These are phyloP conservation scores for Zhuqinia jingwanae DNA, from an alignment of 2,888 invertebrate species.

Conservation along the genomic window DNA sequence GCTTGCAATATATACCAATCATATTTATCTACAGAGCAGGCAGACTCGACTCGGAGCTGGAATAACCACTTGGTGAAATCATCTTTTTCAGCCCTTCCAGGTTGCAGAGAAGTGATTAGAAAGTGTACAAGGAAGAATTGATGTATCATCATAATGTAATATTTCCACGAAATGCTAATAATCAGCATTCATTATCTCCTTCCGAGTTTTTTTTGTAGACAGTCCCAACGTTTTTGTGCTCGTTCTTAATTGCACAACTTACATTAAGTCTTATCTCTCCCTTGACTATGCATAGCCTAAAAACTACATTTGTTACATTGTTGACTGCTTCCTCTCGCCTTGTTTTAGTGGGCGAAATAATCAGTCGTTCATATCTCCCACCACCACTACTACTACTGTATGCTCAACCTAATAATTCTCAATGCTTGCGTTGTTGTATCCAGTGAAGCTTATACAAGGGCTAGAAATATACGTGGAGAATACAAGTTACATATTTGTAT, in stretches of 20 bases:
- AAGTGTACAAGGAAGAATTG: not conserved
- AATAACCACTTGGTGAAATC: too few relatives aligned
- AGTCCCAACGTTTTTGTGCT: too few relatives aligned
- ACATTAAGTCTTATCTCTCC: constrained; percentile 23
- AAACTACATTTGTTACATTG: not conserved
- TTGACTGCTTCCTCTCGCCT: not conserved
- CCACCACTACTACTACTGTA: too few relatives aligned
- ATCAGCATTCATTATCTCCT: constrained; percentile 42
- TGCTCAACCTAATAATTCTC: constrained; percentile 16
- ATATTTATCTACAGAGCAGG: too few relatives aligned
- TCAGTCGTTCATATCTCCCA: constrained; percentile 46
- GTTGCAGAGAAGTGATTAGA: not conserved
- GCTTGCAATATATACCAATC: too few relatives aligned
- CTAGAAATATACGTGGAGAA: too few relatives aligned
- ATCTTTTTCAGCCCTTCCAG: too few relatives aligned
- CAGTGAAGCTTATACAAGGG: constrained; percentile 32
- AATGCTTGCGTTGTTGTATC: constrained; percentile 34
- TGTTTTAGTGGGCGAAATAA: not conserved
- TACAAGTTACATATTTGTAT: too few relatives aligned
- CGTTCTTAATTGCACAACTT: constrained; percentile 32
- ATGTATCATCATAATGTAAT: not conserved
- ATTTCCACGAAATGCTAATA: constrained; percentile 24
- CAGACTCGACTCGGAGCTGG: too few relatives aligned
- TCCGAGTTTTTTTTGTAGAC: constrained; percentile 35
- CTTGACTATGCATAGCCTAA: not conserved